Percentiles rank a stretch among this genome's conserved stretches.
These are phyloP conservation scores for Dipodomys stephensi DNA, from an alignment of 2,113 vertebrate genomes.

Conservation along the genomic window DNA sequence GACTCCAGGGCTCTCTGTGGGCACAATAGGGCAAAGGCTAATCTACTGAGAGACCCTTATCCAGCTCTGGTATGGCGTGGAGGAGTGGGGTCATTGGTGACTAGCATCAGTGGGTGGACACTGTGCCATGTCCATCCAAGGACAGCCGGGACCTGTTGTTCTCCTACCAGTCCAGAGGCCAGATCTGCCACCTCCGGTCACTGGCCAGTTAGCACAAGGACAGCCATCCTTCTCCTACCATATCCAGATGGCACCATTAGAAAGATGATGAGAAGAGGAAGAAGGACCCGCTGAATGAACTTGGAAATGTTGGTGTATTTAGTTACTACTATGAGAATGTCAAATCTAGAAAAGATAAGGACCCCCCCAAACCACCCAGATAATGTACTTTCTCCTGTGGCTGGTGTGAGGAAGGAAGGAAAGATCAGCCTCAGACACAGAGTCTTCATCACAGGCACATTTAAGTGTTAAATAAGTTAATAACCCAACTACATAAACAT, in stretches of 20 bases:
- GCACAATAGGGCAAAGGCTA: neutral
- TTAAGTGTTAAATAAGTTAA: neutral
- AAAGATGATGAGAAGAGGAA: neutral
- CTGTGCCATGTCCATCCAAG: too few species aligned
- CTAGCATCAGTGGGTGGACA: neutral
- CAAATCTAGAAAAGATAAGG: slow-evolving; percentile 21
- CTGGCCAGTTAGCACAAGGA: neutral
- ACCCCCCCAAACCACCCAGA: neutral
- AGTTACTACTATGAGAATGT: neutral
- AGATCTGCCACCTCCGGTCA: neutral
- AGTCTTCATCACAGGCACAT: fast-evolving
- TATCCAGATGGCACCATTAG: neutral
- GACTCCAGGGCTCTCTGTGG: neutral
- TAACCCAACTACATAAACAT: neutral
- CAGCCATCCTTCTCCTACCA: neutral
- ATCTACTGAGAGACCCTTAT: neutral
- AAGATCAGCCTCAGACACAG: neutral
- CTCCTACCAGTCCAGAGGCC: neutral
- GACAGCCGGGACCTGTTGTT: neutral
- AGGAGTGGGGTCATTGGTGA: neutral
- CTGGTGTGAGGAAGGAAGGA: neutral
- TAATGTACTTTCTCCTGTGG: neutral
- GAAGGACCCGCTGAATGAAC: neutral
- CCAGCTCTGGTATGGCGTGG: neutral
- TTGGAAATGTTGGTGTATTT: neutral